Evolutionary conservation across 2,113 vertebrate genomes (phyloP).

Genomic region (Percopsis transmontana): DNA sequence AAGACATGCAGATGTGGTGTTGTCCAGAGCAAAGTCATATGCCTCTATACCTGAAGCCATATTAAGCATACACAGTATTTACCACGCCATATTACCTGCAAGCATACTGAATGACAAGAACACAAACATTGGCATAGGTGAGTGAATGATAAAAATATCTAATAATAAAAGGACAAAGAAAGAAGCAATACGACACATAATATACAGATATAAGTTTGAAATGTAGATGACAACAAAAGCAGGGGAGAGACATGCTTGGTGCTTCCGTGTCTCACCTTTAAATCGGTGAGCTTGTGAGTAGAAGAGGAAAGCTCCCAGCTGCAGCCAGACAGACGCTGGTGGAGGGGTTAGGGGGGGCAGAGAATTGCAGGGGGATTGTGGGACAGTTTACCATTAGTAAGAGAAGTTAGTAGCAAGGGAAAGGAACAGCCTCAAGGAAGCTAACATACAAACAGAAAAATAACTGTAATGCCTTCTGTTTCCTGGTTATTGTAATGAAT

Average conservation of each 20-base stretch:
- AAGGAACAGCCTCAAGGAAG: neutral
- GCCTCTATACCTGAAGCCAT: neutral
- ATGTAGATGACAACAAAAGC: neutral
- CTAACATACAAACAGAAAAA: neutral
- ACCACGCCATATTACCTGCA: too few species aligned
- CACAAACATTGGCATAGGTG: too few species aligned
- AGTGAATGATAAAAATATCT: too few species aligned
- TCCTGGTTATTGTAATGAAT: neutral
- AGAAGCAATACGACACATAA: neutral
- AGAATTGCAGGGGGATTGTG: conserved; percentile 31
- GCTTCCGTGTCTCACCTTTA: conserved; percentile 80
- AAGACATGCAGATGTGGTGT: neutral
- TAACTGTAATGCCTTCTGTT: neutral
- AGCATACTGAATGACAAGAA: too few species aligned
- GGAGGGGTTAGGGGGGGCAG: conserved; percentile 18
- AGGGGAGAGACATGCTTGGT: neutral
- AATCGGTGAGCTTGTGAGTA: conserved; percentile 79
- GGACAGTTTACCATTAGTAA: conserved; percentile 5
- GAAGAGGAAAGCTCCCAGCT: conserved; percentile 83
- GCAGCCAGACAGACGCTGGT: conserved; percentile 86
- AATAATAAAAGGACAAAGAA: too few species aligned
- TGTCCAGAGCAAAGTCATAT: neutral
- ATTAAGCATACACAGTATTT: neutral
- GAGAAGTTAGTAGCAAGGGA: neutral
- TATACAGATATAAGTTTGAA: neutral